Evolutionary conservation across 2,797 vertebrate genomes (phyloP), one percentile per base, ranked within the genome.

Genomic region (Emys orbicularis): DNA sequence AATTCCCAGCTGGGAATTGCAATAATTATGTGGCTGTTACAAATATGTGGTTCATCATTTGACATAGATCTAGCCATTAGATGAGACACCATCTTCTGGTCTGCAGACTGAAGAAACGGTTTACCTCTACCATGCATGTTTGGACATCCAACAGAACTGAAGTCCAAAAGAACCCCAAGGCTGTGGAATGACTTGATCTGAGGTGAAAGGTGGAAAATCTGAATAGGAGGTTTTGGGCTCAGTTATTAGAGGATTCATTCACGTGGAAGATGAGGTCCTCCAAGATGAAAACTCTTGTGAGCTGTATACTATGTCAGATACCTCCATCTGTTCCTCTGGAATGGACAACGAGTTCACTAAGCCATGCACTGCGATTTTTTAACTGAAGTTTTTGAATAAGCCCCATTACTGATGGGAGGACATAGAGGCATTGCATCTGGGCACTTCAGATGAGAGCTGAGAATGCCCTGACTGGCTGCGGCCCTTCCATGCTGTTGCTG

Each of bases 101-200:
- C 92, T 34, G 19, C 65, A 89, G 84, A 31, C 25, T 92, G 89
- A 92, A 95, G 92, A 34, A 87, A 90, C 76, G n/a, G 84, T 65
- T 94, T 92, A 83, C 31, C 65, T 92, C 53, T 34, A 93, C n/a
- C 72, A 83, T 0, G 13, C 89, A 83, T 84, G 82, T 84, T 44
- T 90, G 90, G 57, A 87, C 87, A 92, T 86, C 41, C 1, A 1
- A 2, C 15, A 90, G 34, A 47, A 87, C 53, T 88, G 0, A 87
- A 94, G 95, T 93, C 79, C 90, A 94, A 94, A 54, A 96, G 90
- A 94, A 94, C 65, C 72, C 76, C 54, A 81, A 89, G 59, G 90
- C 81, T 92, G 87, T 85, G 15, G 5, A 88, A 83, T 88, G 1
- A 88, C 41, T 92, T 93, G 13, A 94, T 68, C 59, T 1, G 2